Percentiles rank a stretch among this genome's conserved stretches.
Evolutionary conservation across 92 coral and sea anemone genomes (phyloP).

Genomic region (Phenganax stokvisi): DNA sequence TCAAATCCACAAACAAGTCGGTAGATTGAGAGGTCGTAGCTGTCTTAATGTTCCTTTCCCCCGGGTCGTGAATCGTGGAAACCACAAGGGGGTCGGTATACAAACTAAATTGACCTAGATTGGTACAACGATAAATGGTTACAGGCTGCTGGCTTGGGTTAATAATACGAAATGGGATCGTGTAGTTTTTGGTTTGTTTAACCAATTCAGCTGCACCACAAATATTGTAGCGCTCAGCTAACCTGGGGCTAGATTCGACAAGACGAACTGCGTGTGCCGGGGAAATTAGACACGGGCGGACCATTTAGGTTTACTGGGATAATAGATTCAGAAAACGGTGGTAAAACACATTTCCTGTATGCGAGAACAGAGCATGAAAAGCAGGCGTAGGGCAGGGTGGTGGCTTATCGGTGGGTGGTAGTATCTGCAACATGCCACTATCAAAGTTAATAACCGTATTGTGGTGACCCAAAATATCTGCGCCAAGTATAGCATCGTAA

Average conservation of each 20-base stretch:
- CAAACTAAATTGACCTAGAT: slow-evolving; percentile 36
- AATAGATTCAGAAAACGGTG: slow-evolving; percentile 40
- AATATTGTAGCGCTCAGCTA: slow-evolving; percentile 40
- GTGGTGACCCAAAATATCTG: slow-evolving; percentile 42
- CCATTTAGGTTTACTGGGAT: slow-evolving; percentile 11
- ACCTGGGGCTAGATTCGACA: slow-evolving; percentile 38
- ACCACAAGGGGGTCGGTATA: slow-evolving; percentile 13
- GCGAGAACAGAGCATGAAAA: slow-evolving; percentile 2
- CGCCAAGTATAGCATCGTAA: slow-evolving; percentile 46
- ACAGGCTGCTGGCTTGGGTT: slow-evolving; percentile 40
- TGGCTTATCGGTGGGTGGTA: background rate
- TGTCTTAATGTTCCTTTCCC: background rate
- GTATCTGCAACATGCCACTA: background rate
- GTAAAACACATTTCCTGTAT: slow-evolving; percentile 9
- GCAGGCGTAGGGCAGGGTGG: background rate
- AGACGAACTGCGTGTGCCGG: slow-evolving; percentile 32
- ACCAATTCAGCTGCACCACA: slow-evolving; percentile 44
- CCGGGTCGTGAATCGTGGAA: background rate
- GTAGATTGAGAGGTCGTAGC: background rate
- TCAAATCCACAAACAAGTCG: background rate
- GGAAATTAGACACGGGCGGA: background rate
- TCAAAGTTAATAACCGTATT: slow-evolving; percentile 40
- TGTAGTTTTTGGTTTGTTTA: slow-evolving; percentile 16
- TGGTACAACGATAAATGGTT: slow-evolving; percentile 39
- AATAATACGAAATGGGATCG: slow-evolving; percentile 39